Base-by-base conservation (phyloP, 2,888 invertebrate species). In the Scotopteryx bipunctaria region DNA sequence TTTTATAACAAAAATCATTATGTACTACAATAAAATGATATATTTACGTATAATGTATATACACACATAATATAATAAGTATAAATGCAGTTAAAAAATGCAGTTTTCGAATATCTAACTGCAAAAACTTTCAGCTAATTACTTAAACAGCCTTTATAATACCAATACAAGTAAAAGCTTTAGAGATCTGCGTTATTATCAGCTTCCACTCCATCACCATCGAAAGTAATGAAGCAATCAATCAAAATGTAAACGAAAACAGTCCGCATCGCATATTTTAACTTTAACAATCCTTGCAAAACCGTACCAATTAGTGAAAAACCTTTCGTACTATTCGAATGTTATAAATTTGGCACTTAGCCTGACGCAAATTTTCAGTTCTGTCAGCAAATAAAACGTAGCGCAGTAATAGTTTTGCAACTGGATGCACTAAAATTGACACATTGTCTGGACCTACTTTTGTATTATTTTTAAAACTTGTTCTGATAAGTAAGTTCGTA, bases 261-360 rank as follows among this genome's bases (percentile, higher is more conserved):
- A 81, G 73, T 83, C 86, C 78, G 86, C 83, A 83, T 81, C 69
- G 89, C 83, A 90, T 89, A 90, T 88, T 89, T 89, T 89, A 90
- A 86, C 87, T 86, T 86, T 87, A 89, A 88, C 89, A 86, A 86
- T 87, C 88, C 89, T 85, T 83, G 76, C 78, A 73, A 75, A 76
- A 77, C 81, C 80, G 72, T 79, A 87, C 83, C 89, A 90, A 89
- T 89, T 89, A 89, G 85, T 69, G 86, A 81, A 86, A 87, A 89
- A 86, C 85, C 83, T 83, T 82, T 76, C 75, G 74, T 80, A 79
- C 76, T 80, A 79, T 81, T 60, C 77, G 83, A 79, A 84, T 83
- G 86, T 85, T 85, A 86, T 86, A 89, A 89, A 88, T 90, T 90
- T 89, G 89, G 89, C 89, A 87, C 88, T 88, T 86, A 83, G 86